Evolutionary conservation across 1,140 invertebrate species (phyloP).

Genomic region (Neotoxoptera formosana): DNA sequence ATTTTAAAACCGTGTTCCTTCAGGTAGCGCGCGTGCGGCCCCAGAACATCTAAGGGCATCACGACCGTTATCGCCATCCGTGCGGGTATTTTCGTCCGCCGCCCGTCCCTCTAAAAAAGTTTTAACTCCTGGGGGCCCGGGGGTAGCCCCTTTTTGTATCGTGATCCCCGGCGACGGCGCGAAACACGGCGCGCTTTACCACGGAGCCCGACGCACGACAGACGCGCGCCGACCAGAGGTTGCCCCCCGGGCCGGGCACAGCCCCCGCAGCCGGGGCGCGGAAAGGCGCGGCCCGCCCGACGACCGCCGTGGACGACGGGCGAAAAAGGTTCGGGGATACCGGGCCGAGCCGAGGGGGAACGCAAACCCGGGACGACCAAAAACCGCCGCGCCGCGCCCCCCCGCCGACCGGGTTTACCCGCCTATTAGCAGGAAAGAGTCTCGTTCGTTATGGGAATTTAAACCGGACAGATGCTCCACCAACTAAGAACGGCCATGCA

Average conservation of each 20-base stretch:
- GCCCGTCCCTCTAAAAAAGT: constrained; percentile 72
- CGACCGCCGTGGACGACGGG: constrained; percentile 25
- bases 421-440: too few relatives aligned
- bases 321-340: too few relatives aligned
- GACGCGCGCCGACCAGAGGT: not conserved
- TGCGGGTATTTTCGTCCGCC: constrained; percentile 70
- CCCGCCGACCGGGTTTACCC: too few relatives aligned
- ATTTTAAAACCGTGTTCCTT: constrained; percentile 72
- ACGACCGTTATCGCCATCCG: constrained; percentile 87
- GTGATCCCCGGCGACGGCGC: constrained; percentile 27
- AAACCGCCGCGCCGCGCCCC: too few relatives aligned
- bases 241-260: not conserved
- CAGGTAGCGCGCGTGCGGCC: constrained; percentile 85
- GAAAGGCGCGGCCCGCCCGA: constrained; percentile 14
- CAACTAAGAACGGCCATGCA: too few relatives aligned
- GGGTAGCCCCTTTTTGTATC: constrained; percentile 58
- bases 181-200: constrained; percentile 31
- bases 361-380: too few relatives aligned
- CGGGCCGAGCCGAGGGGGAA: too few relatives aligned
- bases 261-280: not conserved
- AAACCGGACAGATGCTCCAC: too few relatives aligned
- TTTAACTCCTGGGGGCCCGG: constrained; percentile 60
- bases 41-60: constrained; percentile 83
- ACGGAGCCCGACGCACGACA: not conserved
- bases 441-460: too few relatives aligned